Conservation (phyloP, 2,113 vertebrate genomes). For the Aleadryas rufinucha region DNA sequence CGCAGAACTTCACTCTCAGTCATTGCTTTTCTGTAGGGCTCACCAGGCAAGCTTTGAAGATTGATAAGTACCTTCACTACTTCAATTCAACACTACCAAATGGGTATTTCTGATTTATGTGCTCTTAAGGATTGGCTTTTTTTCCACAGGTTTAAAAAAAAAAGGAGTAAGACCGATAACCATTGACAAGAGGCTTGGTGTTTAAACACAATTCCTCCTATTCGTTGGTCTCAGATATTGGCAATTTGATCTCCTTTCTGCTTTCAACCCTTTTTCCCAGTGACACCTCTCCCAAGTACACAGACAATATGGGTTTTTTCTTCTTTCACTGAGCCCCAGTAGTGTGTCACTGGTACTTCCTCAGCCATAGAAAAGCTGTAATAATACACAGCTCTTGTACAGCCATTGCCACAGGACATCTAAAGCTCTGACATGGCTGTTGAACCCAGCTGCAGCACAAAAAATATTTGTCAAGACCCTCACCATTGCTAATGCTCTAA, state of each 20-base stretch:
- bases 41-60: neutral
- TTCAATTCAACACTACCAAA: neutral
- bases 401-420: neutral
- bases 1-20: neutral
- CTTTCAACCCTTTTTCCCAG: neutral
- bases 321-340: neutral
- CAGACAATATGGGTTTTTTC: neutral
- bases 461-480: neutral
- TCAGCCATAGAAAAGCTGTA: neutral
- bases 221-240: neutral
- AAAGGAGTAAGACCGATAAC: neutral
- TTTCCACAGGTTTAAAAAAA: neutral
- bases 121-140: neutral
- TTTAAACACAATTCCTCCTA: neutral
- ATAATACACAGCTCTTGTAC: neutral
- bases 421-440: neutral
- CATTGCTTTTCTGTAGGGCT: neutral
- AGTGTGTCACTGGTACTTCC: neutral
- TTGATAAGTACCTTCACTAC: neutral
- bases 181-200: neutral
- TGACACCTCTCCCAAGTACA: neutral
- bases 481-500: neutral
- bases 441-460: neutral
- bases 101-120: neutral
- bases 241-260: neutral